These are phyloP conservation scores for Denticeps clupeoides DNA, from an alignment of 2,797 vertebrate species.

Conservation along the genomic window DNA sequence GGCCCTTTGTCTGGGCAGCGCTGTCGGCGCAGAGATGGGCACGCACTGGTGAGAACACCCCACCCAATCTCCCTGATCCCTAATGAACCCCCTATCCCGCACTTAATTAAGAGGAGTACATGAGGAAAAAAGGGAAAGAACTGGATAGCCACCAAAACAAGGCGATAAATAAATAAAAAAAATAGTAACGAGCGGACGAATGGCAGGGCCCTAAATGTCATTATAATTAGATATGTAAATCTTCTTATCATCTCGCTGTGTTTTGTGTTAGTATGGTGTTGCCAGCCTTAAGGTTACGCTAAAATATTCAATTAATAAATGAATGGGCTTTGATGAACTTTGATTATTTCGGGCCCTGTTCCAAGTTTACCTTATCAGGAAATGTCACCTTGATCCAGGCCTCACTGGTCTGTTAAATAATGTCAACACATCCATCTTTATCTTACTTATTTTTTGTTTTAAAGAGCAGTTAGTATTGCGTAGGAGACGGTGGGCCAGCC, in stretches of 20 bases:
- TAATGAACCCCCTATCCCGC: slow-evolving; percentile 64
- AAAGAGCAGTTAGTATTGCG: slow-evolving; percentile 42
- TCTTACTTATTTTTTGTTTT: slow-evolving; percentile 51
- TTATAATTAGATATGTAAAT: slow-evolving; percentile 71
- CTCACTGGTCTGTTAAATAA: slow-evolving; percentile 59
- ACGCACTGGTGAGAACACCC: slow-evolving; percentile 20
- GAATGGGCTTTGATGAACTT: slow-evolving; percentile 67
- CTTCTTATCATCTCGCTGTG: slow-evolving; percentile 61
- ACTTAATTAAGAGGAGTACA: slow-evolving; percentile 52
- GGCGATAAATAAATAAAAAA: slow-evolving; percentile 30
- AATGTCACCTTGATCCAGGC: slow-evolving; percentile 65
- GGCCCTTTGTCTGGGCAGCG: slow-evolving; percentile 65
- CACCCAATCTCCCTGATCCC: slow-evolving; percentile 57
- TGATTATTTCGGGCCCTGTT: slow-evolving; percentile 64
- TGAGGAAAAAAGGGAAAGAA: slow-evolving; percentile 39
- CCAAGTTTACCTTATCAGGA: slow-evolving; percentile 66
- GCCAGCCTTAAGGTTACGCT: slow-evolving; percentile 55
- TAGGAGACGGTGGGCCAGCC: slow-evolving; percentile 34
- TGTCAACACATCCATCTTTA: slow-evolving; percentile 47
- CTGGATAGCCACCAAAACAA: slow-evolving; percentile 59
- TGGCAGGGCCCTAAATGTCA: slow-evolving; percentile 57
- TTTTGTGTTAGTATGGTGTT: slow-evolving; percentile 55
- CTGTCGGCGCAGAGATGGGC: slow-evolving; percentile 54
- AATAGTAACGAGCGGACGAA: slow-evolving; percentile 41
- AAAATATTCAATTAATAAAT: slow-evolving; percentile 74